A percentile compares a stretch with the other conserved stretches of the same genome.
Conservation (phyloP, 92 coral and sea anemone genomes). For the Porites lobata region DNA sequence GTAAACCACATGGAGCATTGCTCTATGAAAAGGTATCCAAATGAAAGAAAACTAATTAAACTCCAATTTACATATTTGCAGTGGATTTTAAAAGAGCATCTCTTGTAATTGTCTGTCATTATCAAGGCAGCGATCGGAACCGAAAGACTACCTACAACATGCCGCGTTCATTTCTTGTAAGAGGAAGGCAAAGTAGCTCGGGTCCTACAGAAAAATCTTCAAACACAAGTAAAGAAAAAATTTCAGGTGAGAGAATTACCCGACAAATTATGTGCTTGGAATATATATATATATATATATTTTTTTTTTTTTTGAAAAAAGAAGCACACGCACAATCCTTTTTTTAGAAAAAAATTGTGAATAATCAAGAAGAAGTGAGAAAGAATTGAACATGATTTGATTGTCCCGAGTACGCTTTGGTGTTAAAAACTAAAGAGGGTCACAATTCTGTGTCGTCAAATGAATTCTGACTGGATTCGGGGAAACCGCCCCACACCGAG, state of each 20-base stretch:
- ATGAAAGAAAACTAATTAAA: conserved; percentile 73
- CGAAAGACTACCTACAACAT: conserved; percentile 35
- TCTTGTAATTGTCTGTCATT: conserved; percentile 63
- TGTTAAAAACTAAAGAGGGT: not conserved
- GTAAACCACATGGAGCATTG: conserved; percentile 26
- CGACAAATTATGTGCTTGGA: not conserved
- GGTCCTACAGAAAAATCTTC: conserved; percentile 21
- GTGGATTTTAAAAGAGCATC: conserved; percentile 77
- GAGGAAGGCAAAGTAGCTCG: conserved; percentile 62
- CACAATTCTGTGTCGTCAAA: not conserved
- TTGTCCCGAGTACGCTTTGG: not conserved
- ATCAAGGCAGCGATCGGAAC: conserved; percentile 19
- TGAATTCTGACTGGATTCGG: not conserved
- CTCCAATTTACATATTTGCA: conserved; percentile 83
- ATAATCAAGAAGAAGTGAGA: conserved; percentile 9
- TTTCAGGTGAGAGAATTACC: conserved; percentile 49
- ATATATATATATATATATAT: not conserved
- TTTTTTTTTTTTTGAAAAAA: not conserved
- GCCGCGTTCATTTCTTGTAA: conserved; percentile 92
- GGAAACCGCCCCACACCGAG: not conserved
- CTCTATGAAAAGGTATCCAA: conserved; percentile 41
- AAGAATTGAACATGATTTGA: conserved; percentile 35
- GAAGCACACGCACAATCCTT: not conserved
- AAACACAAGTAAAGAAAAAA: conserved; percentile 17
- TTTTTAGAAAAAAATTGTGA: not conserved